Evolutionary conservation across 1,140 invertebrate species (phyloP).

Genomic region (Ephestia elutella): DNA sequence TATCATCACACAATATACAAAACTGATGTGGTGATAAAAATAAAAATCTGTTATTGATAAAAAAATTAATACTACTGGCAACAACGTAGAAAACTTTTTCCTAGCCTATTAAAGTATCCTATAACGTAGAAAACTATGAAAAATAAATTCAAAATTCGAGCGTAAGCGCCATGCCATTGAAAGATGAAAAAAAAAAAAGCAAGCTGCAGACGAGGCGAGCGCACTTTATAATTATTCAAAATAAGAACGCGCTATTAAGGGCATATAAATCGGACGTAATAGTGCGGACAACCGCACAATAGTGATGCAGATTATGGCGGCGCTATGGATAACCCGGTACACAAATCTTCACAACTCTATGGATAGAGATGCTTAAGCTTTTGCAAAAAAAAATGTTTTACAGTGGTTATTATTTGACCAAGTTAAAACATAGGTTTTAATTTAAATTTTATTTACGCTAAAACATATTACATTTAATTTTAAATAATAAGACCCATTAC

Average conservation of each 20-base stretch:
- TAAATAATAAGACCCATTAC: too few species aligned
- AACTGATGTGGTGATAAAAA: too few species aligned
- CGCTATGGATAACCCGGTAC: constrained; percentile 18
- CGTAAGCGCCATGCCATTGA: constrained; percentile 23
- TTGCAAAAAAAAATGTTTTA: too few species aligned
- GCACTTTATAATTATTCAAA: constrained; percentile 58
- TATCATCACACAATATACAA: too few species aligned
- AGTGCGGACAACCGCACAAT: constrained; percentile 50
- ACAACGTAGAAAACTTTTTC: too few species aligned
- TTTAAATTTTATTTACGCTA: too few species aligned
- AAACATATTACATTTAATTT: too few species aligned
- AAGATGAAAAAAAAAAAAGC: constrained; percentile 31
- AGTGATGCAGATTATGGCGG: constrained; percentile 19
- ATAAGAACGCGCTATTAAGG: constrained; percentile 34
- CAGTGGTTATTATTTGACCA: too few species aligned
- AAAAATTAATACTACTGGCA: background rate
- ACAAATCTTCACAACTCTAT: background rate
- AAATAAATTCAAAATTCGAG: constrained; percentile 21
- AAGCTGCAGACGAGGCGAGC: constrained; percentile 17
- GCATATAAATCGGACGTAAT: constrained; percentile 49
- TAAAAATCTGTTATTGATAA: background rate
- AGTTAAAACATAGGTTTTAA: too few species aligned
- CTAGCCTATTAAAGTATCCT: too few species aligned
- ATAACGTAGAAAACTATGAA: too few species aligned
- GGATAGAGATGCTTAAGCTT: too few species aligned